Base-by-base conservation (phyloP, 2,113 vertebrate genomes). In the Regulus satrapa region DNA sequence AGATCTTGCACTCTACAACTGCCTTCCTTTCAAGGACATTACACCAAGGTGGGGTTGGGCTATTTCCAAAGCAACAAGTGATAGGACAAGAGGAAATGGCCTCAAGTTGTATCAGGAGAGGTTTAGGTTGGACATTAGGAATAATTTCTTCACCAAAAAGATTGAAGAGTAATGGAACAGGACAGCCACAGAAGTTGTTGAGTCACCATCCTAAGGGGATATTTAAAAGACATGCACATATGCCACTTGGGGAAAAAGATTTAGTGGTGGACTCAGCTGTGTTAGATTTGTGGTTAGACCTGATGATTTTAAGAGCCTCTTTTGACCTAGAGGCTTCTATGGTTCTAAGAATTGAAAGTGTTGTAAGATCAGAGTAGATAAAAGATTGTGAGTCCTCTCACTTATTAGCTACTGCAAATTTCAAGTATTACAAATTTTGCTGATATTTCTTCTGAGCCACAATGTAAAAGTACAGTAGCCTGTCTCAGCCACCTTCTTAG, bases 31-130 rank as follows among this genome's bases (percentile, higher is more conserved):
- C 45, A 74, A n/a, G 11, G 28, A 52, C 11, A 19, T 59, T 52
- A 16, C n/a, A 45, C 29, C n/a, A 59, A 82, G 29, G 19, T 46
- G n/a, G 16, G 8, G 12, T 45, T 0, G 0, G 52, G 40, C 25
- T 59, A 34, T 48, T 75, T 61, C 29, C n/a, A 29, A 46, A 40
- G 40, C 31, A 67, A 40, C 19, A 61, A 48, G 18, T 9, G 11
- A 67, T 8, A 61, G 40, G 29, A 75, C 9, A 58, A 54, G 62
- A 82, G 29, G 19, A 82, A 68, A 68, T 26, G 6, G 25, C 18
- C 14, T 68, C 78, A 40, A 41, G 25, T 67, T 81, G 15, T 23
- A 45, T 14, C 28, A 74, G 10, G 5, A 36, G 38, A 66, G n/a
- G 32, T 74, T 59, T 74, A 74, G n/a, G 40, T 40, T 74, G 13